These are phyloP conservation scores for Peromyscus nudipes DNA, from an alignment of 2,797 vertebrate species.

Conservation along the genomic window DNA sequence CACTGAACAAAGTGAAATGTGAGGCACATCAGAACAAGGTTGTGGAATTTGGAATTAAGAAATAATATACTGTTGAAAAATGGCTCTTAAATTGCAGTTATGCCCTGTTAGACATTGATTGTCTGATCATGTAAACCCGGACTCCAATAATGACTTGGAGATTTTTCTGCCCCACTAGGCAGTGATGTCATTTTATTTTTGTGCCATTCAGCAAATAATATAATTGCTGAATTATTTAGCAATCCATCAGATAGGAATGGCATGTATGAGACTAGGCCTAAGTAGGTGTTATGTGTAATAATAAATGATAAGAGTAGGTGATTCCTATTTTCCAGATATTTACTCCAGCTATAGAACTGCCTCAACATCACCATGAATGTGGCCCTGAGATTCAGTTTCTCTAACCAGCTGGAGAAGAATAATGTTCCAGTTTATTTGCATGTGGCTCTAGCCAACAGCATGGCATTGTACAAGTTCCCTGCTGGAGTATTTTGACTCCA, in stretches of 20 bases:
- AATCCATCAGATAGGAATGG: not conserved
- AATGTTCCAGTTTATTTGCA: not conserved
- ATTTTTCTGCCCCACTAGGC: not conserved
- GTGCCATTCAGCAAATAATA: not conserved
- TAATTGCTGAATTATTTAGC: not conserved
- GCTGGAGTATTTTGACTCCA: not conserved
- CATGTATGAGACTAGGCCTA: not conserved
- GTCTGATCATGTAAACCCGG: not conserved
- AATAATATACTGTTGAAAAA: conserved; percentile 30
- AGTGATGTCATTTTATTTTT: not conserved
- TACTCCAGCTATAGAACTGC: not conserved
- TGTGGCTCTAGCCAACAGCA: not conserved
- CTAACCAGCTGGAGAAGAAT: not conserved
- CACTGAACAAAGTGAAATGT: not conserved
- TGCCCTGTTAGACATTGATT: not conserved
- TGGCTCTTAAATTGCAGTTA: not conserved
- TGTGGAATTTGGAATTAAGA: conserved; percentile 28
- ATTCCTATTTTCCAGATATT: not conserved
- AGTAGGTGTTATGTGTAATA: not conserved
- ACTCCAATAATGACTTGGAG: not conserved
- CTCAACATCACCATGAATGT: not conserved
- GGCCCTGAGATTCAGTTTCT: not conserved
- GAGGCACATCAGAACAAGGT: not conserved
- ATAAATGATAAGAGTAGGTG: not conserved
- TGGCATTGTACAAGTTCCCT: not conserved